Evolutionary conservation across 2,888 invertebrate genomes (phyloP).

Genomic region (Alentia gelatinosa): DNA sequence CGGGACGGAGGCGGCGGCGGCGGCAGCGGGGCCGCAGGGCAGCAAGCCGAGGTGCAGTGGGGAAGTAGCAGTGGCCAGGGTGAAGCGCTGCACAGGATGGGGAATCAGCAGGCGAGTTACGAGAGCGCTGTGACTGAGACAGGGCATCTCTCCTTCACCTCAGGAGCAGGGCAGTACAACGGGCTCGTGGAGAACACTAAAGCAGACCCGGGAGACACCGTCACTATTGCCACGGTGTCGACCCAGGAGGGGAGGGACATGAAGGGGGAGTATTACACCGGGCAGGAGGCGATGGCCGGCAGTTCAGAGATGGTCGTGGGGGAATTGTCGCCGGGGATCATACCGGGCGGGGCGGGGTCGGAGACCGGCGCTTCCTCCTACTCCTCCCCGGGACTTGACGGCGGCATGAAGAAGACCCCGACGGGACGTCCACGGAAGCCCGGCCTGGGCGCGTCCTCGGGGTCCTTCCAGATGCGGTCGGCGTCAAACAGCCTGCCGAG

Average conservation of each 20-base stretch:
- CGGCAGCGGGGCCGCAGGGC: neutral
- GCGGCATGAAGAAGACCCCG: neutral
- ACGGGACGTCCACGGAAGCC: neutral
- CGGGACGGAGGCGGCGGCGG: neutral
- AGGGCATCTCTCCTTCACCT: neutral
- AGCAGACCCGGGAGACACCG: neutral
- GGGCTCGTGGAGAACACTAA: too few relatives aligned
- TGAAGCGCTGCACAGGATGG: neutral
- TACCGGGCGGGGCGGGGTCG: neutral
- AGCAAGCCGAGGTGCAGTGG: neutral
- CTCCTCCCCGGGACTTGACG: too few relatives aligned
- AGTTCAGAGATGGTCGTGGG: neutral
- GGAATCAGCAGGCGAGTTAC: neutral
- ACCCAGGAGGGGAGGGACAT: neutral
- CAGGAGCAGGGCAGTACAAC: neutral
- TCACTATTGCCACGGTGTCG: neutral
- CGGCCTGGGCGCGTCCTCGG: neutral
- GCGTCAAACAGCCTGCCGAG: constrained; percentile 4
- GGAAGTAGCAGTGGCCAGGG: neutral
- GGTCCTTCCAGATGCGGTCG: constrained; percentile 26
- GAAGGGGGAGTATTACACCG: neutral
- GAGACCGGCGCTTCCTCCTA: neutral
- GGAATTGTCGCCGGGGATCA: too few relatives aligned
- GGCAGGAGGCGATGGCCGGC: neutral
- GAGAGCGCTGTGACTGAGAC: neutral